Evolutionary conservation across 1,140 invertebrate genomes (phyloP).

Genomic region (Drosophila rufa): DNA sequence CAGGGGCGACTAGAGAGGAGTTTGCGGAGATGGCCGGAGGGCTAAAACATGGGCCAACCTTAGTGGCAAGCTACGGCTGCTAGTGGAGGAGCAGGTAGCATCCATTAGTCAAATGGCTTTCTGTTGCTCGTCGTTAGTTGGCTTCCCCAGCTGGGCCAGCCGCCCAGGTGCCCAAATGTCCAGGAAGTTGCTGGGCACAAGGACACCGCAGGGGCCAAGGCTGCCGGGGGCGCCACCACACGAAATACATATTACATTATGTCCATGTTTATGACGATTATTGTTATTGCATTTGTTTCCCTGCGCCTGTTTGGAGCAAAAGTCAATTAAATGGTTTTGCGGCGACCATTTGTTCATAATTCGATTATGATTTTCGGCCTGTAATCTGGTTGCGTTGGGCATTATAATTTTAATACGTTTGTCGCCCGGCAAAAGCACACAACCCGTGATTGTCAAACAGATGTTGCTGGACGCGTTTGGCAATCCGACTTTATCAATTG

Average conservation of each 20-base stretch:
- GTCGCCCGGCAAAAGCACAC: slow-evolving; percentile 7
- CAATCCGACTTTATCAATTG: slow-evolving; percentile 42
- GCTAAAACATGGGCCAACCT: slow-evolving; percentile 1
- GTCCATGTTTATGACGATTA: slow-evolving; percentile 76
- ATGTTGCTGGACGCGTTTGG: slow-evolving; percentile 19
- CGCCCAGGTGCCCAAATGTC: slow-evolving; percentile 50
- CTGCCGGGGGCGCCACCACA: slow-evolving; percentile 12
- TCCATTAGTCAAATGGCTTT: slow-evolving; percentile 81
- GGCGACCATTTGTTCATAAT: slow-evolving; percentile 63
- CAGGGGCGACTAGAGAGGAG: background rate
- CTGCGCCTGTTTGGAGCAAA: slow-evolving; percentile 51
- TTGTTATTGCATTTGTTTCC: slow-evolving; percentile 71
- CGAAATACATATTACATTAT: slow-evolving; percentile 57
- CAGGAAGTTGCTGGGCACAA: slow-evolving; percentile 17
- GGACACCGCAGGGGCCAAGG: slow-evolving; percentile 1
- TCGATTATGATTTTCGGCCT: slow-evolving; percentile 61
- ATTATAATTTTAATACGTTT: slow-evolving; percentile 57
- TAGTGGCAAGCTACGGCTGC: slow-evolving; percentile 6
- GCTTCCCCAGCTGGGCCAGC: slow-evolving; percentile 39
- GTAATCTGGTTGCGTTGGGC: slow-evolving; percentile 34
- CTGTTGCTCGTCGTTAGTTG: slow-evolving; percentile 57
- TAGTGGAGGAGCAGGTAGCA: slow-evolving; percentile 38
- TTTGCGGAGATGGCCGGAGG: background rate
- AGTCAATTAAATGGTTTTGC: slow-evolving; percentile 77
- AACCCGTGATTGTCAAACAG: slow-evolving; percentile 43